Base-by-base conservation (phyloP, 1,140 invertebrate genomes). In the Physella acuta region DNA sequence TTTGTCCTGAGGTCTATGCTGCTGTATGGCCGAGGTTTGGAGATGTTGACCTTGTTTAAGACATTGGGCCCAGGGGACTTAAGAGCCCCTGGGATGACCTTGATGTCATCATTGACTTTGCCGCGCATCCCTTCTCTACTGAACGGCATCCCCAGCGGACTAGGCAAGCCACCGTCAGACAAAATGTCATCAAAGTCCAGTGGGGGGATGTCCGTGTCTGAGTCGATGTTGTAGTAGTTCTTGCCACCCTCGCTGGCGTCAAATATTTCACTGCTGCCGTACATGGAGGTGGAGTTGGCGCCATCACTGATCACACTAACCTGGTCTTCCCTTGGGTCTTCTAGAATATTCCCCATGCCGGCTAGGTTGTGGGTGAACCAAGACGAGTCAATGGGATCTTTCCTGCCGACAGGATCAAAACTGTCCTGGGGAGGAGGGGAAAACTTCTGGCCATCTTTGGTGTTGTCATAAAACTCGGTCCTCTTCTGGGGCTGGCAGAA, bases 261-360 rank as follows among this genome's bases (percentile, higher is more conserved):
- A 58, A 76, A 78, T 31, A 75, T 71, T 51, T 80, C 78, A 53
- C 75, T 75, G 66, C 76, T 77, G 37, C 74, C 75, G 59, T 76
- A 76, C 53, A 80, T 71, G 28, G 78, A 78, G 17, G 68, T 55
- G 1, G 78, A 76, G 28, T 71, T 59, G 1, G 62, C 72, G 49
- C 72, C 74, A 5, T 75, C 76, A 74, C 76, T 75, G 33, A 74
- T 63, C 0, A 74, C 63, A 63, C 77, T 77, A 33, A 71, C 68
- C 8, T 73, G 56, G 28, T 73, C 71, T 52, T 68, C 70, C 26
- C 59, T 56, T n/a, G 62, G 65, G 62, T 72, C 73, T 31, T 74
- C 73, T 0, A 60, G 62, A 56, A 73, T 73, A 49, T 73, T 63
- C 3, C 62, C 62, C 71, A 73, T 73, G 36, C 51, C 14, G 28